A percentile compares a stretch with the other conserved stretches of the same genome.
Evolutionary conservation across 2,888 invertebrate species (phyloP).

Genomic region (Pilophorus perplexus): DNA sequence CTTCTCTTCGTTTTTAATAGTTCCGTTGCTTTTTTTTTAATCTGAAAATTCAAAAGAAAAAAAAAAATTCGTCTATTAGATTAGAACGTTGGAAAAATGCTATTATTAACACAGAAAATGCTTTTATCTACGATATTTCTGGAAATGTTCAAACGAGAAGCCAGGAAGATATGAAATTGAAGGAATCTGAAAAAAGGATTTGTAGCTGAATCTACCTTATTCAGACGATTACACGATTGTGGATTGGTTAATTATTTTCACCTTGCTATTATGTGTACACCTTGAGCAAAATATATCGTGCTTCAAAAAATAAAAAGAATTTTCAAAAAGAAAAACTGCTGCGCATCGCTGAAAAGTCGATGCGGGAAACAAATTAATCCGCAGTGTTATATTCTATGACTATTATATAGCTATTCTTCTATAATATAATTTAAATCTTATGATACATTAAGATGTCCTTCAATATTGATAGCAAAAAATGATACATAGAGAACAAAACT

Average conservation of each 20-base stretch:
- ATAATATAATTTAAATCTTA: slow-evolving; percentile 31
- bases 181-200: no score
- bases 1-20: background rate
- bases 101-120: slow-evolving; percentile 11
- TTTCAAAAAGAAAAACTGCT: no score
- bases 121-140: slow-evolving; percentile 11
- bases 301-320: no score
- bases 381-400: slow-evolving; percentile 22
- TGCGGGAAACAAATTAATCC: no score
- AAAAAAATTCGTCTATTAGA: slow-evolving; percentile 14
- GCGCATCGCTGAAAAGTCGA: no score
- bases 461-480: slow-evolving; percentile 9
- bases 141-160: slow-evolving; percentile 9
- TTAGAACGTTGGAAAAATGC: slow-evolving; percentile 9
- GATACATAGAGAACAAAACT: slow-evolving; percentile 2
- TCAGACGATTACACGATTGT: slow-evolving; percentile 1
- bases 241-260: slow-evolving; percentile 6
- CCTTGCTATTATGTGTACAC: slow-evolving; percentile 6
- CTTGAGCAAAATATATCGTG: background rate
- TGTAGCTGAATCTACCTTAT: no score
- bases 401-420: slow-evolving; percentile 25
- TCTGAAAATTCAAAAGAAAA: background rate
- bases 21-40: background rate
- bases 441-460: slow-evolving; percentile 24
- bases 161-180: no score